These are phyloP conservation scores for Crenuchus spilurus DNA, from an alignment of 2,797 vertebrate genomes.

Conservation along the genomic window DNA sequence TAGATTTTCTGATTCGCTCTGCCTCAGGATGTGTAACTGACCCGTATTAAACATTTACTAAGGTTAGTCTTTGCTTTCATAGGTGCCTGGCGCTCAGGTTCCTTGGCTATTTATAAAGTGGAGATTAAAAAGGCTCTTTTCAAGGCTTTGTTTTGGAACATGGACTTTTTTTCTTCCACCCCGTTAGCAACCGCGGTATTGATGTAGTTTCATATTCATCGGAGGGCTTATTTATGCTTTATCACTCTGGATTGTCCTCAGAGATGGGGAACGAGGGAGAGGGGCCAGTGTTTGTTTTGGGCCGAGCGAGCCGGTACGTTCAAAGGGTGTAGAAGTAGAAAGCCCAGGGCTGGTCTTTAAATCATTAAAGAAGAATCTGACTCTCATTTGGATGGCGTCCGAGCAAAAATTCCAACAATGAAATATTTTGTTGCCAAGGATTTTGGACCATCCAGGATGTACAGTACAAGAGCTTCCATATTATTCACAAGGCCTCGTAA, in stretches of 20 bases:
- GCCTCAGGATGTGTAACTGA: constrained; percentile 53
- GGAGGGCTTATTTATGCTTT: constrained; percentile 49
- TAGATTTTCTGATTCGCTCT: constrained; percentile 50
- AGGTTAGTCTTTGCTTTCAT: constrained; percentile 56
- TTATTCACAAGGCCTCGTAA: constrained; percentile 60
- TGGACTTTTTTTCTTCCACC: constrained; percentile 9
- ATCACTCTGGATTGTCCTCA: constrained; percentile 44
- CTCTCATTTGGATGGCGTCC: constrained; percentile 50
- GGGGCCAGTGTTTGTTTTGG: constrained; percentile 51
- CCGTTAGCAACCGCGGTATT: constrained; percentile 41
- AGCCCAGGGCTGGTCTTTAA: constrained; percentile 49
- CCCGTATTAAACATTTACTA: constrained; percentile 58
- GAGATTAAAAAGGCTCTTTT: constrained; percentile 48
- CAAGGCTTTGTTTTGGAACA: constrained; percentile 42
- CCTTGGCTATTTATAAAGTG: constrained; percentile 42
- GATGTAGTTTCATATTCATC: constrained; percentile 51
- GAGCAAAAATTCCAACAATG: constrained; percentile 49
- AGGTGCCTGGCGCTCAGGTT: constrained; percentile 39
- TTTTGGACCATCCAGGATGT: constrained; percentile 30
- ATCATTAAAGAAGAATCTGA: constrained; percentile 56
- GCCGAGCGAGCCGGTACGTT: constrained; percentile 31
- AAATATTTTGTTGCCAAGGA: constrained; percentile 49
- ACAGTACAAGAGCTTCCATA: constrained; percentile 47
- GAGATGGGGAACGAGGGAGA: constrained; percentile 7
- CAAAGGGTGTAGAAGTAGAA: constrained; percentile 42